Base-by-base conservation (phyloP, 2,113 vertebrate genomes). In the Lucifuga dentata region DNA sequence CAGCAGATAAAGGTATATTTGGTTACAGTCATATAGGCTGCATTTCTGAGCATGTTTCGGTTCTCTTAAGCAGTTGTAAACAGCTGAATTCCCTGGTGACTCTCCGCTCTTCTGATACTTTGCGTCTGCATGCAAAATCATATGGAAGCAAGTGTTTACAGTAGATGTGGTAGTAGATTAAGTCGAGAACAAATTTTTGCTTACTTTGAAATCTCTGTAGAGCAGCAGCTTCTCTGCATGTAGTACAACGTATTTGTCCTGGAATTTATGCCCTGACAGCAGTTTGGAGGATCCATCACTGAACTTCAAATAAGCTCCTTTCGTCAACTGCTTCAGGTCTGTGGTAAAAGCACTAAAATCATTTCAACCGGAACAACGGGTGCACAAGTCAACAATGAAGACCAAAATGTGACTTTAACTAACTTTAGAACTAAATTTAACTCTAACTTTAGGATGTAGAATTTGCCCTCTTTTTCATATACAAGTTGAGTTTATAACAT, bases 171-270 rank as follows among this genome's bases (percentile, higher is more conserved):
- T 55, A 26, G 44, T 1, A 26, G 52, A 62, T 69, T 46, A 40
- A 36, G 36, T 16, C 0, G 6, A 11, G 68, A 75, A 50, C 19
- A 58, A 40, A 70, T 23, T 43, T 17, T 11, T 26, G 41, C 89
- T 65, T 76, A 97, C 97, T 94, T 98, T 99, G 62, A 90, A 83
- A 65, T 99, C 97, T 81, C 96, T 96, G 90, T 95, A 98, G 46
- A 98, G 81, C 63, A 95, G 89, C 51, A 99, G 91, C 82, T 92
- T 94, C 56, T 93, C 93, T 68, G 94, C 93, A 44, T 20, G 89
- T 16, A 99, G 92, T 19, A 93, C 90, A 36, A 95, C 91, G 41
- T 96, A 96, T 61, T 95, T 94, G 19, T 99, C 97, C 83, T 98
- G 97, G 91, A 98, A 99, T 77, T 94, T 98, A 88, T 95, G 95